Percentiles rank a stretch among this genome's conserved stretches.
phyloP scores from a whole-genome alignment of 2,888 invertebrate genomes.

The Papilio gigon region DNA sequence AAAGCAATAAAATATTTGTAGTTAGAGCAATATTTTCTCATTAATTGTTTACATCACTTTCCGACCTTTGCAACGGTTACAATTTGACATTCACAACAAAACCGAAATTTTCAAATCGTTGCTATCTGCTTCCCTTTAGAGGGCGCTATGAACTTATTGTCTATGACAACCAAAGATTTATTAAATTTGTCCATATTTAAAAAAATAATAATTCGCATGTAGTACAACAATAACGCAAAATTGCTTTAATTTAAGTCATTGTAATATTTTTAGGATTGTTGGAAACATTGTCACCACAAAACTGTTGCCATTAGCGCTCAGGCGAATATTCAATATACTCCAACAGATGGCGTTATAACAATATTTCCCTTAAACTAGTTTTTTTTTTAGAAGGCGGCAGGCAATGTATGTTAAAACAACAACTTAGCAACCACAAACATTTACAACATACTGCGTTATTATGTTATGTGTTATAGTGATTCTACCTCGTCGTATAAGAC shows the following conservation, averaged over 20 bases:
- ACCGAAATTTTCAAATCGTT: conserved; percentile 74
- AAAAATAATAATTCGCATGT: no score
- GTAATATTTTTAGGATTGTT: not conserved
- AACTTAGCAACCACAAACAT: not conserved
- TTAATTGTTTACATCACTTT: conserved; percentile 53
- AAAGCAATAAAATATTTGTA: conserved; percentile 27
- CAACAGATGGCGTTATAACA: not conserved
- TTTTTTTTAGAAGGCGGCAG: not conserved
- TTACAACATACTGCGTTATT: not conserved
- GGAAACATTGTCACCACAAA: not conserved
- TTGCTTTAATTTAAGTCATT: not conserved
- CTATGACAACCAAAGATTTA: conserved; percentile 42
- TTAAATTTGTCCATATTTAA: not conserved
- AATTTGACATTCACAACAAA: conserved; percentile 60
- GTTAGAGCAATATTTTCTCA: conserved; percentile 50
- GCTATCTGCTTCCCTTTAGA: conserved; percentile 53
- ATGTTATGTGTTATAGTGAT: not conserved
- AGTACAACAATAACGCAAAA: no score
- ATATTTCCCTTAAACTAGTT: not conserved
- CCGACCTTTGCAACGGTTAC: conserved; percentile 43
- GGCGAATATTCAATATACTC: not conserved
- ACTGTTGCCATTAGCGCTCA: not conserved
- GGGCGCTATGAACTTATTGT: conserved; percentile 48
- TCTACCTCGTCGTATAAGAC: not conserved
- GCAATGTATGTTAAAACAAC: not conserved